These are phyloP conservation scores for Hemiscyllium ocellatum DNA, from an alignment of 2,113 vertebrate species.

Conservation along the genomic window DNA sequence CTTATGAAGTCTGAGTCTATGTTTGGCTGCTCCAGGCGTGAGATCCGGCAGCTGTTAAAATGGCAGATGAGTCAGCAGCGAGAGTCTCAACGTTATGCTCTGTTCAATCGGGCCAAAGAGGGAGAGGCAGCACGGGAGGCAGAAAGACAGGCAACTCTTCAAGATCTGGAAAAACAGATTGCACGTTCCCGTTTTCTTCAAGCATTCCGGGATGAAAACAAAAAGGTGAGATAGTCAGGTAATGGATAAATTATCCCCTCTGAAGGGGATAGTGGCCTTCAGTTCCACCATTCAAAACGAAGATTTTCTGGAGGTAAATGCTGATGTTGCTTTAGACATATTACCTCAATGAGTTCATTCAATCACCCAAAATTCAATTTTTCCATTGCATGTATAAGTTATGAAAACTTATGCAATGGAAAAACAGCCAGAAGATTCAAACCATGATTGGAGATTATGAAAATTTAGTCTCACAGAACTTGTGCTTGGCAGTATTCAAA, in stretches of 20 bases:
- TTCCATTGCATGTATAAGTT: too few relatives aligned
- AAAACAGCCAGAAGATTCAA: background rate
- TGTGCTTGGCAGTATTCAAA: background rate
- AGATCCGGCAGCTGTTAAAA: conserved; percentile 52
- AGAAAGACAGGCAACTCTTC: conserved; percentile 47
- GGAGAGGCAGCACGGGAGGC: conserved; percentile 44
- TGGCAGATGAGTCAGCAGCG: conserved; percentile 57
- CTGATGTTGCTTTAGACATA: background rate
- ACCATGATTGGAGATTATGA: background rate
- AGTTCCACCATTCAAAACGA: background rate
- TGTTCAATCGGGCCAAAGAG: conserved; percentile 47
- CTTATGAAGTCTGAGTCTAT: background rate
- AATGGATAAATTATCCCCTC: background rate
- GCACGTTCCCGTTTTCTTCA: conserved; percentile 49
- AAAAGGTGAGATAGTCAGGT: conserved; percentile 46
- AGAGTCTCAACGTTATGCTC: conserved; percentile 44
- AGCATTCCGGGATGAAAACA: conserved; percentile 58
- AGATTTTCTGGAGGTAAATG: background rate
- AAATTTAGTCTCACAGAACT: background rate
- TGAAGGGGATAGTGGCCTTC: background rate
- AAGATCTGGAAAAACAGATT: conserved; percentile 47
- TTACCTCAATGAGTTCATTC: background rate
- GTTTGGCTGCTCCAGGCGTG: conserved; percentile 46
- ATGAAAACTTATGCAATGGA: background rate
- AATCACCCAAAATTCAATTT: background rate